Evolutionary conservation across 2,797 vertebrate species (phyloP).

Genomic region (Hypotaenidia okinawae): DNA sequence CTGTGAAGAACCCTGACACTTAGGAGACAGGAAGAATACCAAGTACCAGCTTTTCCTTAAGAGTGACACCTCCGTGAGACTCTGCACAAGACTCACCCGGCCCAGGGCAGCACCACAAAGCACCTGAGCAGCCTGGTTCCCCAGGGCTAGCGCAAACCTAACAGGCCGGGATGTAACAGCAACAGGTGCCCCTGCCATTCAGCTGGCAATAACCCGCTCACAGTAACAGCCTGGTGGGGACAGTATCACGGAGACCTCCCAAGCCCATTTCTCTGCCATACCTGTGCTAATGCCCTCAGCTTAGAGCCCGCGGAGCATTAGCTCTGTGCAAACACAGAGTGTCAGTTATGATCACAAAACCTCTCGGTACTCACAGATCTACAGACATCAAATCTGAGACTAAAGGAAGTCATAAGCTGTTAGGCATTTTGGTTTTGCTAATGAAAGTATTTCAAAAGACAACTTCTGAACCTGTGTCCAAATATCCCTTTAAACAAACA

Average conservation of each 20-base stretch:
- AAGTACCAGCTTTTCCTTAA: background rate
- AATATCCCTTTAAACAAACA: background rate
- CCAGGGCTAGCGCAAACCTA: background rate
- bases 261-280: background rate
- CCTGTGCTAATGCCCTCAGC: background rate
- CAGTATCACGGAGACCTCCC: fast-evolving
- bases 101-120: background rate
- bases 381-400: background rate
- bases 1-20: background rate
- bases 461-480: background rate
- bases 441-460: background rate
- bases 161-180: background rate
- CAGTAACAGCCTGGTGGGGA: background rate
- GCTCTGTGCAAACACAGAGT: background rate
- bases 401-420: background rate
- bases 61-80: background rate
- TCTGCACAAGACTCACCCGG: background rate
- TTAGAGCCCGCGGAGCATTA: background rate
- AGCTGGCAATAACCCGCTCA: background rate
- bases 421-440: background rate
- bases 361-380: background rate
- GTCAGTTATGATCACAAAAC: background rate
- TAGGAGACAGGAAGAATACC: background rate
- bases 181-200: background rate
- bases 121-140: background rate